Evolutionary conservation across 2,113 vertebrate genomes (phyloP).

Genomic region (Notechis scutatus): DNA sequence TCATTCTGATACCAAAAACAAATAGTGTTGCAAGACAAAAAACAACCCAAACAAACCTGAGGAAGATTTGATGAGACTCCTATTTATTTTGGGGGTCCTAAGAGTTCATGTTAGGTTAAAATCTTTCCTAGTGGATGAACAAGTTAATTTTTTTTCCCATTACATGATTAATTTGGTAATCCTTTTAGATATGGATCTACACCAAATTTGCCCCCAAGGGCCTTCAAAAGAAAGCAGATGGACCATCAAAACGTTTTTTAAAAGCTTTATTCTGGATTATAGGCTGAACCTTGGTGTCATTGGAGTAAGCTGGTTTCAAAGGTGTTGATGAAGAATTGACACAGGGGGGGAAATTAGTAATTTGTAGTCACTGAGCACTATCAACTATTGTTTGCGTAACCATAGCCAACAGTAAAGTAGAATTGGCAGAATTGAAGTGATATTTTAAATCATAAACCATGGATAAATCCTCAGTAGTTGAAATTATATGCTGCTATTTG

Average conservation of each 20-base stretch:
- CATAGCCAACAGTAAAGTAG: background rate
- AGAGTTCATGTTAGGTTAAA: background rate
- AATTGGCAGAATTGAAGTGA: background rate
- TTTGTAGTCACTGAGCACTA: background rate
- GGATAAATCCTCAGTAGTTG: background rate
- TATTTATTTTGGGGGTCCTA: background rate
- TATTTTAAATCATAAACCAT: background rate
- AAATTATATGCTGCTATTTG: background rate
- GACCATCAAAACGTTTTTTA: background rate
- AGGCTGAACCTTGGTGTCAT: background rate
- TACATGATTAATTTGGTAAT: background rate
- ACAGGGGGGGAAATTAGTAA: background rate
- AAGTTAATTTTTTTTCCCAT: background rate
- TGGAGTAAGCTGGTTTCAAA: background rate
- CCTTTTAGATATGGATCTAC: background rate
- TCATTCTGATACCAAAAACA: slow-evolving; percentile 41
- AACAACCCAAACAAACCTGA: background rate
- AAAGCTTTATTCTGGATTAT: background rate
- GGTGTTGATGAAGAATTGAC: background rate
- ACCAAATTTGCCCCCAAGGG: background rate
- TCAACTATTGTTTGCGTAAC: background rate
- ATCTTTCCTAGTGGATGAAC: background rate
- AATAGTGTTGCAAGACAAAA: background rate
- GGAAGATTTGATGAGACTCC: background rate
- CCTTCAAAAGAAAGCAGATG: background rate